Percentiles rank a stretch among this genome's conserved stretches.
phyloP scores from a whole-genome alignment of 2,113 vertebrate species.

The Varanus komodoensis region DNA sequence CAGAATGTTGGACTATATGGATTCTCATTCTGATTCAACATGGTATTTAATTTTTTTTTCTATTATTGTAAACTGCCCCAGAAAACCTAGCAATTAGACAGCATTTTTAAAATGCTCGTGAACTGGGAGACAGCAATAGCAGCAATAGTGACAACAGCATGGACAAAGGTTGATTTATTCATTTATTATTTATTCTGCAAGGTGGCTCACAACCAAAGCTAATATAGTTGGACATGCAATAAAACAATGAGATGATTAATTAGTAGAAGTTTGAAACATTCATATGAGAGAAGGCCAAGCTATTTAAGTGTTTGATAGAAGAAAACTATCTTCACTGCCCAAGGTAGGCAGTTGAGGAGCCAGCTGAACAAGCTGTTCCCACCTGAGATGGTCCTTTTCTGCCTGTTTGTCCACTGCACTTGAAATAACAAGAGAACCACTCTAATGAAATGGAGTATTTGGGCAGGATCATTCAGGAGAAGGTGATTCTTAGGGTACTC shows the following conservation, averaged over 20 bases:
- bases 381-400: background rate
- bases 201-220: background rate
- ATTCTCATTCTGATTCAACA: too few relatives aligned
- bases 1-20: too few relatives aligned
- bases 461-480: background rate
- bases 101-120: background rate
- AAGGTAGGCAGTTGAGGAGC: background rate
- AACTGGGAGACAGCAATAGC: background rate
- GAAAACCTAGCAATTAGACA: background rate
- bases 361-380: background rate
- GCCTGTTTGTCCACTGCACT: background rate
- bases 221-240: background rate
- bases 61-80: background rate
- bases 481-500: background rate
- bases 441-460: background rate
- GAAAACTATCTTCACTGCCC: background rate
- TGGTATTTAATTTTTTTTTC: background rate
- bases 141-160: background rate
- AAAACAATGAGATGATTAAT: background rate
- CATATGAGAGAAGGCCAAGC: background rate
- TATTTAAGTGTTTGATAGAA: background rate
- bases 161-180: background rate
- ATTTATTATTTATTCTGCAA: background rate
- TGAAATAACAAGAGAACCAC: background rate
- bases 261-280: background rate